phyloP scores from a whole-genome alignment of 2,113 vertebrate genomes.

The Xenopus laevis region DNA sequence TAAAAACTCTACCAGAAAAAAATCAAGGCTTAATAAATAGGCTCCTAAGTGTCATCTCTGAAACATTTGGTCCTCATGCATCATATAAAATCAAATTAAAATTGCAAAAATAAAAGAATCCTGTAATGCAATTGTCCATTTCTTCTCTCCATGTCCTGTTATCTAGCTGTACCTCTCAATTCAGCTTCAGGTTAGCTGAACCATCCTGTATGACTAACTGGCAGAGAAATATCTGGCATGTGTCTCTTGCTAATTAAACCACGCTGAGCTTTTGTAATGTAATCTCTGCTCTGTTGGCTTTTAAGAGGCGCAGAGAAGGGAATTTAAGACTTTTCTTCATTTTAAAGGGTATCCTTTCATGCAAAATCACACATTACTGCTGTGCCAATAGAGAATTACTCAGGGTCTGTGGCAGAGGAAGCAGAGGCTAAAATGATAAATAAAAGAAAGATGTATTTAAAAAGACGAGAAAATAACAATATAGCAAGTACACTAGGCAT shows the following conservation, averaged over 20 bases:
- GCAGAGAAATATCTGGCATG: constrained; percentile 17
- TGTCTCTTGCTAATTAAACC: constrained; percentile 30
- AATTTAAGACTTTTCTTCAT: constrained; percentile 50
- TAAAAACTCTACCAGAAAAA: too few relatives aligned
- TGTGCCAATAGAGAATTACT: neutral
- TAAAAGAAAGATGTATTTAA: too few relatives aligned
- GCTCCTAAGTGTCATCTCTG: too few relatives aligned
- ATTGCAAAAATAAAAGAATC: too few relatives aligned
- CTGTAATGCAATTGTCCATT: neutral
- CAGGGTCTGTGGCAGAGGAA: neutral
- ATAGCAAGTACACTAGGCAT: too few relatives aligned
- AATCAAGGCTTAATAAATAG: too few relatives aligned
- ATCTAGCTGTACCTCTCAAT: neutral
- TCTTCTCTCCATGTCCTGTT: neutral
- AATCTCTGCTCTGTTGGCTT: constrained; percentile 41
- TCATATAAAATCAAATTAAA: too few relatives aligned
- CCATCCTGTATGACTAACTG: constrained; percentile 5
- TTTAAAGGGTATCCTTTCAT: constrained; percentile 51
- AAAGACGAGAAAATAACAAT: too few relatives aligned
- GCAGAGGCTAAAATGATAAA: too few relatives aligned
- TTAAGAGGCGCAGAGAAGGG: constrained; percentile 8
- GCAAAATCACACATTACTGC: constrained; percentile 41
- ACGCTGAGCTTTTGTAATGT: neutral
- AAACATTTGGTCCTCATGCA: too few relatives aligned
- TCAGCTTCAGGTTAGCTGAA: constrained; percentile 9